Percentiles rank a stretch among this genome's conserved stretches.
Evolutionary conservation across 2,797 vertebrate genomes (phyloP).

Genomic region (Parauchenoglanis punctatus): DNA sequence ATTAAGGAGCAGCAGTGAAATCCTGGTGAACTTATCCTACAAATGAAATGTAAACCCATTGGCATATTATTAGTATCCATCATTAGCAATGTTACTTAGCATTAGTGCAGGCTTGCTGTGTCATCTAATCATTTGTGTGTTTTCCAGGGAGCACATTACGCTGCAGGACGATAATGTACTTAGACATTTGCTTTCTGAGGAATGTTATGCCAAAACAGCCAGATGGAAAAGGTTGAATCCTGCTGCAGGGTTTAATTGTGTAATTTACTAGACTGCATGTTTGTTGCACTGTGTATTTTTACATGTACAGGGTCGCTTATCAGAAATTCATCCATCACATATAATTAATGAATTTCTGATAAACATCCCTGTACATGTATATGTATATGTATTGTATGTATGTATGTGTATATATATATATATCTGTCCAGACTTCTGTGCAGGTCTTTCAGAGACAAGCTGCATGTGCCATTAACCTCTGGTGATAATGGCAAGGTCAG

Average conservation of each 20-base stretch:
- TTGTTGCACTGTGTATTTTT: neutral
- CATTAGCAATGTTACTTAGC: neutral
- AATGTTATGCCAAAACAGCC: conserved; percentile 17
- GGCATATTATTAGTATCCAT: neutral
- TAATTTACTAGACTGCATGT: conserved; percentile 25
- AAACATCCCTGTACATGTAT: too few relatives aligned
- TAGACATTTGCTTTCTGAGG: conserved; percentile 67
- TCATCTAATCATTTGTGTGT: conserved; percentile 7
- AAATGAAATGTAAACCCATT: conserved; percentile 13
- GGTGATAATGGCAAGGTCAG: conserved; percentile 22
- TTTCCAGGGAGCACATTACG: neutral
- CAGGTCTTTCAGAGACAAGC: neutral
- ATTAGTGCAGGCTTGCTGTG: conserved; percentile 2
- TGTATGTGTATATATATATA: too few relatives aligned
- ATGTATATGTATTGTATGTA: too few relatives aligned
- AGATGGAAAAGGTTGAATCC: conserved; percentile 9
- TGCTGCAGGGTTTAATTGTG: conserved; percentile 29
- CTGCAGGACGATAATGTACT: conserved; percentile 61
- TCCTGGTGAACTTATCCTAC: neutral
- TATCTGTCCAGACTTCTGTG: neutral
- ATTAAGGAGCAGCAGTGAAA: conserved; percentile 7
- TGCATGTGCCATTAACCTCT: conserved; percentile 9
- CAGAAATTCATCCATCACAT: neutral
- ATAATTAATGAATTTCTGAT: too few relatives aligned
- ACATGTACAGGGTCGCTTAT: neutral